Evolutionary conservation across 1,140 invertebrate species (phyloP).

Genomic region (Temnothorax longispinosus): DNA sequence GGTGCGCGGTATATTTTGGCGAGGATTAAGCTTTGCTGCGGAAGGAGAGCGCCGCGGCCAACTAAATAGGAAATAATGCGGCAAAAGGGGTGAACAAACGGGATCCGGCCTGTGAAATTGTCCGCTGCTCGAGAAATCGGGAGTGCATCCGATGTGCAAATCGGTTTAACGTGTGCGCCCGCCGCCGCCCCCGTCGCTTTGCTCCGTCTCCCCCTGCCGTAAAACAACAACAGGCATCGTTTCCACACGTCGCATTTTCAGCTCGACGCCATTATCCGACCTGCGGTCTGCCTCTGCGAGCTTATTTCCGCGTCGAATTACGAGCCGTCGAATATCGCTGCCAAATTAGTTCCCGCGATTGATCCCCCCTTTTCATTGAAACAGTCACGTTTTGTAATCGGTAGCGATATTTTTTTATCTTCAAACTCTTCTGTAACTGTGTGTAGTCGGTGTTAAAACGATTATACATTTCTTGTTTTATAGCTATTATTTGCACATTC

Average conservation of each 20-base stretch:
- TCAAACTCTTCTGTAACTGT: background rate
- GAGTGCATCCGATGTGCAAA: conserved; percentile 79
- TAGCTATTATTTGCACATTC: background rate
- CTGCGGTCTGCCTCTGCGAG: conserved; percentile 12
- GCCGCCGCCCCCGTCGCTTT: conserved; percentile 5
- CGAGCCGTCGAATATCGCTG: background rate
- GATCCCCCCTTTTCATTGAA: background rate
- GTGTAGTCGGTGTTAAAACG: background rate
- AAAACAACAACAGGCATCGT: conserved; percentile 76
- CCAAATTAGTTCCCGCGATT: background rate
- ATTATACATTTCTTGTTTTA: background rate
- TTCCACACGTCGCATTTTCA: conserved; percentile 73
- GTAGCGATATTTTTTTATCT: background rate
- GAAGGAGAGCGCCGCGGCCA: background rate
- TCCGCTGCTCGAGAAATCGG: conserved; percentile 75
- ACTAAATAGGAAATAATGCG: conserved; percentile 21
- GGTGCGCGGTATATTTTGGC: background rate
- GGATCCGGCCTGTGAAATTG: conserved; percentile 72
- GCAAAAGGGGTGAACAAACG: conserved; percentile 36
- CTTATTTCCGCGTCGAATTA: conserved; percentile 56
- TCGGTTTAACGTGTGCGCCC: conserved; percentile 73
- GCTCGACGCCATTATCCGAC: conserved; percentile 69
- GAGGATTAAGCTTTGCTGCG: background rate
- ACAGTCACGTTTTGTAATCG: background rate
- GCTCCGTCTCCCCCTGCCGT: conserved; percentile 36